Percentiles rank a stretch among this genome's conserved stretches.
Evolutionary conservation across 2,888 invertebrate genomes (phyloP).

Genomic region (Diaphora mendica): DNA sequence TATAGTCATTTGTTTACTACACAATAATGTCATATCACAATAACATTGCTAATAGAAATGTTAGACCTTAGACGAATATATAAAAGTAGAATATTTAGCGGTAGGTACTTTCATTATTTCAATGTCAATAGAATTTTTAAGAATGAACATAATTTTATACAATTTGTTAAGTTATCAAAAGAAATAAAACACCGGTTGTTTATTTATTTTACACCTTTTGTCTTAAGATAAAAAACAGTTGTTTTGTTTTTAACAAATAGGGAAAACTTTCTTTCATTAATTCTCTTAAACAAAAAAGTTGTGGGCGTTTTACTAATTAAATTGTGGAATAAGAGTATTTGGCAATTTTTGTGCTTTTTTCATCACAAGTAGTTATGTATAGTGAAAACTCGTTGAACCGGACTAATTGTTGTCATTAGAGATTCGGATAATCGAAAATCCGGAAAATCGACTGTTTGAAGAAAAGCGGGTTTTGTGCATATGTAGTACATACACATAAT

Average conservation of each 20-base stretch:
- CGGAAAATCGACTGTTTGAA: too few species aligned
- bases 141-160: background rate
- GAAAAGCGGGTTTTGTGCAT: too few species aligned
- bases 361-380: background rate
- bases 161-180: background rate
- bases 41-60: background rate
- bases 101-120: background rate
- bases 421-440: too few species aligned
- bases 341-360: background rate
- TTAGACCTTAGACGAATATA: background rate
- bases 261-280: background rate
- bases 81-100: background rate
- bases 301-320: background rate
- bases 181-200: background rate
- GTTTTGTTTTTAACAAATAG: conserved; percentile 2
- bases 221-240: background rate
- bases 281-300: conserved; percentile 1
- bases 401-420: too few species aligned
- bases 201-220: background rate
- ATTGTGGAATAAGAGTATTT: background rate
- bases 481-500: too few species aligned
- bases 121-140: background rate
- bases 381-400: too few species aligned
- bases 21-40: background rate
- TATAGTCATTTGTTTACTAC: conserved; percentile 1